Percentiles rank a stretch among this genome's conserved stretches.
These are phyloP conservation scores for Cassiopea andromeda DNA, from an alignment of 30 jellyfish, hydroid and myxozoan genomes.

Conservation along the genomic window DNA sequence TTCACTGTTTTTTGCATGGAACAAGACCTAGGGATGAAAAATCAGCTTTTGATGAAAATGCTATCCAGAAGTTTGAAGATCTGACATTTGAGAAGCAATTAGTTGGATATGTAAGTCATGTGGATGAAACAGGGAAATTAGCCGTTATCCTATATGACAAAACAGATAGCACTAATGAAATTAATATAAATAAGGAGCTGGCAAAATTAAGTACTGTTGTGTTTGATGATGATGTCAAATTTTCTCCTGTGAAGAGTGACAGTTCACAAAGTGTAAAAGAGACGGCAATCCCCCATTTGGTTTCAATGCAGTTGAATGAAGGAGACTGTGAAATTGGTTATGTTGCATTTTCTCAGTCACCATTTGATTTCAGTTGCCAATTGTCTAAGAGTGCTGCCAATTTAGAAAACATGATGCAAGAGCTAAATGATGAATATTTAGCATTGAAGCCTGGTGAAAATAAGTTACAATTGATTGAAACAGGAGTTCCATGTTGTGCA, in stretches of 20 bases:
- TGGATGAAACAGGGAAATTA: slow-evolving; percentile 37
- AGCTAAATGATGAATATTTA: slow-evolving; percentile 54
- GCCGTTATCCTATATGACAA: slow-evolving; percentile 64
- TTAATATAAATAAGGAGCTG: slow-evolving; percentile 61
- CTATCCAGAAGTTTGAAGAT: slow-evolving; percentile 60
- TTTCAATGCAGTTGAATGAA: slow-evolving; percentile 6
- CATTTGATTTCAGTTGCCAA: slow-evolving; percentile 79
- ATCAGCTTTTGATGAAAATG: slow-evolving; percentile 11
- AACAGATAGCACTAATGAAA: slow-evolving; percentile 56
- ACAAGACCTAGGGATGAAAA: slow-evolving; percentile 32
- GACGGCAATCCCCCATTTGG: slow-evolving; percentile 26
- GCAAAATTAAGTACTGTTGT: slow-evolving; percentile 49
- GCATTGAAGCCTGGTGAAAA: slow-evolving; percentile 27
- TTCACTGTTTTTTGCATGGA: slow-evolving; percentile 74
- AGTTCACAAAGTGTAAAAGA: slow-evolving; percentile 18
- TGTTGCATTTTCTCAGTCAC: slow-evolving; percentile 63
- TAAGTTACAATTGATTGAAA: slow-evolving; percentile 1
- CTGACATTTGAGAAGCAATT: slow-evolving; percentile 61
- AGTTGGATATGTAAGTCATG: slow-evolving; percentile 53
- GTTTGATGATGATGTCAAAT: neutral
- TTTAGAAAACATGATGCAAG: slow-evolving; percentile 71
- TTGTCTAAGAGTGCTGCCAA: slow-evolving; percentile 34
- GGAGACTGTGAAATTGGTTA: slow-evolving; percentile 70
- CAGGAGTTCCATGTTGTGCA: slow-evolving; percentile 82
- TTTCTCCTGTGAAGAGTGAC: neutral